Evolutionary conservation across 2,888 invertebrate genomes (phyloP).

Genomic region (Epistrophe grossulariae): DNA sequence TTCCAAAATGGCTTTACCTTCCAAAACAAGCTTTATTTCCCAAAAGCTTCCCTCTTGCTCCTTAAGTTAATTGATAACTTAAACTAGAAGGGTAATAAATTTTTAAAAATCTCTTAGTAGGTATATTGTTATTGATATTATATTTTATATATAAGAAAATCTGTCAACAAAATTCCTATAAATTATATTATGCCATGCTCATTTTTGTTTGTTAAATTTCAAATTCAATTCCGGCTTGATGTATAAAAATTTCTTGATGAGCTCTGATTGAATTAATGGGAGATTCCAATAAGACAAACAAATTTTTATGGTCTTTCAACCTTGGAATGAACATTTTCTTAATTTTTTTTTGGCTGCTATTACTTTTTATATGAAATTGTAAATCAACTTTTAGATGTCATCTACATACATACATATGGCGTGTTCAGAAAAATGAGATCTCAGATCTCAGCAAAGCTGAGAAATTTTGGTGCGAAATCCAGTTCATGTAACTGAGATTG

Average conservation of each 20-base stretch:
- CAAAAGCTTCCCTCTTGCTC: background rate
- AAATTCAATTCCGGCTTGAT: constrained; percentile 55
- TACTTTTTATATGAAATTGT: too few species aligned
- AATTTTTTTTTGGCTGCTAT: too few species aligned
- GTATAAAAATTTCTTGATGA: constrained; percentile 56
- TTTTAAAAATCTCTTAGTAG: constrained; percentile 12
- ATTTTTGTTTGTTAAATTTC: background rate
- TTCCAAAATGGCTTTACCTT: background rate
- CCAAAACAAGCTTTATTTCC: background rate
- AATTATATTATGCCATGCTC: background rate
- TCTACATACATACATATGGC: too few species aligned
- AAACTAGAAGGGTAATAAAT: constrained; percentile 18
- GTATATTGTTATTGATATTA: background rate
- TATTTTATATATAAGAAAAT: background rate
- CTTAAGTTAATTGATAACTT: background rate
- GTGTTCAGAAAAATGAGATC: too few species aligned
- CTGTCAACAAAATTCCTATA: constrained; percentile 19
- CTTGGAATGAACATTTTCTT: constrained; percentile 44
- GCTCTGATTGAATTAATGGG: constrained; percentile 55
- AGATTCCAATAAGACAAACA: constrained; percentile 24
- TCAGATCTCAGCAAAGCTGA: too few species aligned
- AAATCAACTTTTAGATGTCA: too few species aligned
- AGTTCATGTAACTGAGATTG: too few species aligned
- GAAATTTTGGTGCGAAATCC: too few species aligned
- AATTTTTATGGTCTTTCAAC: constrained; percentile 17